Evolutionary conservation across 1,140 invertebrate genomes (phyloP).

Genomic region (Ostrea edulis): DNA sequence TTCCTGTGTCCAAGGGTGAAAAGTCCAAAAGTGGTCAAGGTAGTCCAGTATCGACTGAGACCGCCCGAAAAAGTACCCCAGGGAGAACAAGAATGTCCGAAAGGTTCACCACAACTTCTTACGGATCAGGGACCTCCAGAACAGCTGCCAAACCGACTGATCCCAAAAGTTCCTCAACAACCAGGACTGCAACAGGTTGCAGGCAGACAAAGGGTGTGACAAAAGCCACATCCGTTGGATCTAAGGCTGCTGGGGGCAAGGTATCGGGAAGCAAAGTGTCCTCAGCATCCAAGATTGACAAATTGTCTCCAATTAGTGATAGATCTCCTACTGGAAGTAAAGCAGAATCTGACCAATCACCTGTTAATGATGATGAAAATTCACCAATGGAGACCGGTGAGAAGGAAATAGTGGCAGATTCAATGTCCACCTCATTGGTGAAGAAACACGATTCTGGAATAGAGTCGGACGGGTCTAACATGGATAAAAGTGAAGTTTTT

Average conservation of each 20-base stretch:
- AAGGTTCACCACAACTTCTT: constrained; percentile 31
- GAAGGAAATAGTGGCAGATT: background rate
- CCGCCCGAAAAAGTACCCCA: background rate
- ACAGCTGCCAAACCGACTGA: background rate
- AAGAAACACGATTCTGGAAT: constrained; percentile 44
- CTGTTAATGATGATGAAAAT: constrained; percentile 16
- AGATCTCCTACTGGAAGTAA: constrained; percentile 6
- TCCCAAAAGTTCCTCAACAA: background rate
- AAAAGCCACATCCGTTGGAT: background rate
- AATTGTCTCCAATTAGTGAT: constrained; percentile 28
- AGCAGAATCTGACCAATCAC: constrained; percentile 24
- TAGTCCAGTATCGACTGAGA: background rate
- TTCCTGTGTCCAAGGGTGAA: constrained; percentile 19
- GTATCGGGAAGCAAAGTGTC: background rate
- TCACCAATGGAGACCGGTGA: constrained; percentile 34
- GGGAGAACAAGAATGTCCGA: constrained; percentile 41
- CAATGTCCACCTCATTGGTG: constrained; percentile 33
- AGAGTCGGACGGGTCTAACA: constrained; percentile 35
- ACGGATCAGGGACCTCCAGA: background rate
- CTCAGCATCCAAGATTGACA: background rate
- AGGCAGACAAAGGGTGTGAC: background rate
- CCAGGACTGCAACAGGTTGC: background rate
- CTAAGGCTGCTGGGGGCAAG: background rate
- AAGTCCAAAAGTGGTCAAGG: background rate
- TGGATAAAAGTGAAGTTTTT: constrained; percentile 46